A percentile compares a stretch with the other conserved stretches of the same genome.
phyloP scores from a whole-genome alignment of 1,140 invertebrate genomes.

The Oedothorax gibbosus region DNA sequence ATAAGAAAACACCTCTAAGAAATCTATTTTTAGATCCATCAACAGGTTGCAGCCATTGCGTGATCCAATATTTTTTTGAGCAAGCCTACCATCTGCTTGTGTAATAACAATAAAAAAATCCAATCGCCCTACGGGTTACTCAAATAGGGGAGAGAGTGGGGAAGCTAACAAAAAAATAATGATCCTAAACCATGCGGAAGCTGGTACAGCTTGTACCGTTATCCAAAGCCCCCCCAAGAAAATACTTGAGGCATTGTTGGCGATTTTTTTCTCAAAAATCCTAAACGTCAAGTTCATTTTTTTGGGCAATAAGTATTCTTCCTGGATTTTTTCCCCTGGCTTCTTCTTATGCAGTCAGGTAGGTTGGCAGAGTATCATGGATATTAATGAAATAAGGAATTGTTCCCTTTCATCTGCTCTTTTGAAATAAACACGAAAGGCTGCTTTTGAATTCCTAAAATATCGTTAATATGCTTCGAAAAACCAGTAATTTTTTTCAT shows the following conservation, averaged over 20 bases:
- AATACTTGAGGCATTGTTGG: constrained; percentile 2
- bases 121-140: constrained; percentile 7
- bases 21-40: constrained; percentile 19
- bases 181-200: constrained; percentile 37
- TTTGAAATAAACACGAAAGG: no score
- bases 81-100: not conserved
- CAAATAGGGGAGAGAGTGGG: not conserved
- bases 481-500: no score
- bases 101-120: not conserved
- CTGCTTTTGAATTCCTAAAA: no score
- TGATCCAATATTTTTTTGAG: not conserved
- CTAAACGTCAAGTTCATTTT: no score
- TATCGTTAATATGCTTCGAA: no score
- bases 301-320: no score
- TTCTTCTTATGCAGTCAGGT: not conserved
- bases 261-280: not conserved
- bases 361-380: not conserved
- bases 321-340: not conserved
- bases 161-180: constrained; percentile 9
- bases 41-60: constrained; percentile 21
- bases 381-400: no score
- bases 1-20: not conserved
- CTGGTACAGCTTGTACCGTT: constrained; percentile 15
- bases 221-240: constrained; percentile 15
- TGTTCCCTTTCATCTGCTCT: no score